Conservation (phyloP, 2,888 invertebrate genomes). For the Lycocerus yunnanus region DNA sequence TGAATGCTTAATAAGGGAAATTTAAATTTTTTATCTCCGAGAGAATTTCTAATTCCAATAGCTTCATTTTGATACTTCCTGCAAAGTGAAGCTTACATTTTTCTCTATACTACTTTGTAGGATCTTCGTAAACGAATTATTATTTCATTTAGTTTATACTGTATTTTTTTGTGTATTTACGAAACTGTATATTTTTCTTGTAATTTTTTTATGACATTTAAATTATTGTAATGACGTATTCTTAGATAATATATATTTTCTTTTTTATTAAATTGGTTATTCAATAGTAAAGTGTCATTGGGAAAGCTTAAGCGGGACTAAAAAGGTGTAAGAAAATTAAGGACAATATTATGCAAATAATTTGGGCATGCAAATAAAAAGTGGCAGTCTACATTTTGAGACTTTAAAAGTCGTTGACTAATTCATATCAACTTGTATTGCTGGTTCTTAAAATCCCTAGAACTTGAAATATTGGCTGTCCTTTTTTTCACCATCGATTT, state of each 20-base stretch:
- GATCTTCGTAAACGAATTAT: constrained; percentile 5
- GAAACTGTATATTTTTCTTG: constrained; percentile 1
- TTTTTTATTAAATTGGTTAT: background rate
- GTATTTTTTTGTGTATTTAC: background rate
- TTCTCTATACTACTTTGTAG: constrained; percentile 2
- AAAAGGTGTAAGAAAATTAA: constrained; percentile 42
- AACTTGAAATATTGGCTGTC: constrained; percentile 37
- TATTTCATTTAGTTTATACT: constrained; percentile 4
- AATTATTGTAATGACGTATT: constrained; percentile 1
- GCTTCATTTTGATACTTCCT: constrained; percentile 32
- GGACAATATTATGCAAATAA: constrained; percentile 52
- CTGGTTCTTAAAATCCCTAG: constrained; percentile 44
- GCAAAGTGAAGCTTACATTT: constrained; percentile 16
- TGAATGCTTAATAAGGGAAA: constrained; percentile 37
- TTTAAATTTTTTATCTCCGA: constrained; percentile 26
- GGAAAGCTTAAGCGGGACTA: constrained; percentile 13
- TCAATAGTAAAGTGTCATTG: background rate
- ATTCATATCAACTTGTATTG: constrained; percentile 52
- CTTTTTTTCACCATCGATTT: constrained; percentile 38
- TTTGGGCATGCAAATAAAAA: constrained; percentile 51
- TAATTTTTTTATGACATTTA: background rate
- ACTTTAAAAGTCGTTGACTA: constrained; percentile 55
- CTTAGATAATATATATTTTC: background rate
- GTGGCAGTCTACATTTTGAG: constrained; percentile 53
- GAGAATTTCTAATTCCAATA: constrained; percentile 30